phyloP scores from a whole-genome alignment of 2,797 vertebrate genomes.

The Macropodus opercularis region DNA sequence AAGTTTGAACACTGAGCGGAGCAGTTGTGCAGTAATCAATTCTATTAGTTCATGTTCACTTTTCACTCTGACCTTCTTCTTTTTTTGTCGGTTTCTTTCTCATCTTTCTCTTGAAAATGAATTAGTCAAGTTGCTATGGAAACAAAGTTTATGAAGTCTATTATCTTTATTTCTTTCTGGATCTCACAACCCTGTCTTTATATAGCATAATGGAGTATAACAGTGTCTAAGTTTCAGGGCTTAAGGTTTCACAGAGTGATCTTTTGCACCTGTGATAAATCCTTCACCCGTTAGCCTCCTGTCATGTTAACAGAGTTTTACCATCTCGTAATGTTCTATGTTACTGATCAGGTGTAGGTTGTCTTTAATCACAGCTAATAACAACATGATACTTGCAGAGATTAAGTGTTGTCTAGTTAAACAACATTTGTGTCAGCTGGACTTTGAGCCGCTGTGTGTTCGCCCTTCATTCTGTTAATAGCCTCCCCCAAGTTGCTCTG shows the following conservation, averaged over 20 bases:
- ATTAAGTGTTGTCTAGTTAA: background rate
- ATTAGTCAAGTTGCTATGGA: background rate
- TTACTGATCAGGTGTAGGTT: no score
- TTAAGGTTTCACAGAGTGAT: no score
- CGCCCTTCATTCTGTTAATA: background rate
- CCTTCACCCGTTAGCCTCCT: no score
- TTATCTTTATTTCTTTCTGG: background rate
- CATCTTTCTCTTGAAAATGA: background rate
- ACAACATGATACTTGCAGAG: slow-evolving; percentile 1
- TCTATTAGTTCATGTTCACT: no score
- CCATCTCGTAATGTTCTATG: no score
- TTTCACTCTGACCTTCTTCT: no score
- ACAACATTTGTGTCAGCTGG: slow-evolving; percentile 1
- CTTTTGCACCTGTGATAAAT: no score
- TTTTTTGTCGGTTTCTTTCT: background rate
- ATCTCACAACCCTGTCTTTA: background rate
- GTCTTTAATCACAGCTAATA: background rate
- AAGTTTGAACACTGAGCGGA: slow-evolving; percentile 36
- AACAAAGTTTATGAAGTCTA: background rate
- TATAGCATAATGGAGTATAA: background rate
- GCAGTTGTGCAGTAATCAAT: slow-evolving; percentile 30
- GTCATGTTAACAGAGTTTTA: no score
- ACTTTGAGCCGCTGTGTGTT: slow-evolving; percentile 8
- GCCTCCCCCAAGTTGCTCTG: background rate
- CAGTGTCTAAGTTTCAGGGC: no score